These are phyloP conservation scores for Plagodis dolabraria DNA, from an alignment of 2,888 invertebrate genomes.

Conservation along the genomic window DNA sequence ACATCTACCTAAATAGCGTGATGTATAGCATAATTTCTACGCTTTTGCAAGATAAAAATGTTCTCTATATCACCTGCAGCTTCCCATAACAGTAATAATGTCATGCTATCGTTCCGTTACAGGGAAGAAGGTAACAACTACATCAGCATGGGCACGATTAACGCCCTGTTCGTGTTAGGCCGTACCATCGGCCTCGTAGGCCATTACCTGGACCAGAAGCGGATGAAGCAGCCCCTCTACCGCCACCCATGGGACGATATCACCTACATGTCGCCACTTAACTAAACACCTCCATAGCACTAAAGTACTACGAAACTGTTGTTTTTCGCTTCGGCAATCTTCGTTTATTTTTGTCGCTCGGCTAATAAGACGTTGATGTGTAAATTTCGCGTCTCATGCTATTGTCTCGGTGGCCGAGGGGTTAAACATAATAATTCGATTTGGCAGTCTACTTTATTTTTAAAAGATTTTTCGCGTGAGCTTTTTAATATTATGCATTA, in stretches of 20 bases:
- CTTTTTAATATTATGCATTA: no score
- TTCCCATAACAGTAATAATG: no score
- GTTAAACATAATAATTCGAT: no score
- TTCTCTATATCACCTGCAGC: no score
- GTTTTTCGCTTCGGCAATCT: not conserved
- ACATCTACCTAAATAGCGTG: not conserved
- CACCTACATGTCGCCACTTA: conserved; percentile 80
- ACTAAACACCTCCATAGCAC: conserved; percentile 45
- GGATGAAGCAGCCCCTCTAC: conserved; percentile 99
- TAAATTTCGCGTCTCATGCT: no score
- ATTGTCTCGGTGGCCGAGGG: no score
- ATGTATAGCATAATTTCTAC: no score
- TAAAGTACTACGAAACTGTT: no score
- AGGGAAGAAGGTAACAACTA: conserved; percentile 99
- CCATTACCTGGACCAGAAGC: conserved; percentile 99
- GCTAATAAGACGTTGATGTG: no score
- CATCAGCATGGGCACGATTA: conserved; percentile 98
- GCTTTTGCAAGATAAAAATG: no score
- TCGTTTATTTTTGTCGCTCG: not conserved
- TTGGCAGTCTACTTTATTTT: no score
- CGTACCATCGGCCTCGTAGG: conserved; percentile 99
- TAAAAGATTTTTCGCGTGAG: no score
- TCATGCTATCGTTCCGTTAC: conserved; percentile 26
- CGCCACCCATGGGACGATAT: conserved; percentile 99
- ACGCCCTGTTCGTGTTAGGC: conserved; percentile 98